Conservation (phyloP, 2,888 invertebrate genomes). For the Rhamphomyia laevipes region DNA sequence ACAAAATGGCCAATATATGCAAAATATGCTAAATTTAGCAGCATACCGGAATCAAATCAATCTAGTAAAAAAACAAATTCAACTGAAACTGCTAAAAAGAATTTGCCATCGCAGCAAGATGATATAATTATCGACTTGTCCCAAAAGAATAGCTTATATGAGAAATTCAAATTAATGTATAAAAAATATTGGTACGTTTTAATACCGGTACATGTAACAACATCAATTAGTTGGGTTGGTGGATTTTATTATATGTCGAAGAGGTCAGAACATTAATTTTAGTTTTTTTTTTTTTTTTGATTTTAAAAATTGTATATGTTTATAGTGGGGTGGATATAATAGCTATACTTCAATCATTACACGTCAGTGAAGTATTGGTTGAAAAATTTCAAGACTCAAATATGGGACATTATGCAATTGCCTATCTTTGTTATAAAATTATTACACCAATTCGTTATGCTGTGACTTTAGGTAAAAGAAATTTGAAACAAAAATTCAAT, state of each 20-base stretch:
- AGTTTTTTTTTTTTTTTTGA: neutral
- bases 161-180: slow-evolving; percentile 82
- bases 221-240: slow-evolving; percentile 81
- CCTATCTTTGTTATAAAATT: slow-evolving; percentile 89
- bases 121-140: neutral
- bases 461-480: slow-evolving; percentile 66
- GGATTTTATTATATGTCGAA: slow-evolving; percentile 75
- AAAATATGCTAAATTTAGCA: too few species aligned
- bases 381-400: slow-evolving; percentile 63
- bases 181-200: slow-evolving; percentile 95
- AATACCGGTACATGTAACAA: slow-evolving; percentile 82
- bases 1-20: too few species aligned
- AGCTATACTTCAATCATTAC: slow-evolving; percentile 59
- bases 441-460: slow-evolving; percentile 83
- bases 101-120: too few species aligned
- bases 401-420: slow-evolving; percentile 80
- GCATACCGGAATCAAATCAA: too few species aligned
- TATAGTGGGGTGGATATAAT: slow-evolving; percentile 85
- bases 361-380: slow-evolving; percentile 66
- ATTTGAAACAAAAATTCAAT: neutral
- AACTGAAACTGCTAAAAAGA: too few species aligned
- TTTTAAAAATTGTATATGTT: slow-evolving; percentile 2
- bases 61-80: too few species aligned
- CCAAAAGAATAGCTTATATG: slow-evolving; percentile 42
- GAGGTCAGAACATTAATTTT: slow-evolving; percentile 48